Evolutionary conservation across 2,888 invertebrate species (phyloP).

Genomic region (Acanthococcus lagerstroemiae): DNA sequence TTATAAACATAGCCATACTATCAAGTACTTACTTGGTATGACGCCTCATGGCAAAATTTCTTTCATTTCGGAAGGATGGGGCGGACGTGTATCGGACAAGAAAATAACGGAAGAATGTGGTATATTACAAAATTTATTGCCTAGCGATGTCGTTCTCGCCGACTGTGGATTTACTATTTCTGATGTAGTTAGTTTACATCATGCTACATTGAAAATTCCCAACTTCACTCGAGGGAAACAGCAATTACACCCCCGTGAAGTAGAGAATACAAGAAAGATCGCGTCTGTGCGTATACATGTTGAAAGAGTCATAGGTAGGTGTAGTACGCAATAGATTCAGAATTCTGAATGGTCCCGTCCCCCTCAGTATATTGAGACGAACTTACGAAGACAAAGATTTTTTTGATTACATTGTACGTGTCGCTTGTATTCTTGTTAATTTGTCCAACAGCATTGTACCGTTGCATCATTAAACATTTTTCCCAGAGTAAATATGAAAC

Average conservation of each 20-base stretch:
- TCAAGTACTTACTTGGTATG: conserved; percentile 37
- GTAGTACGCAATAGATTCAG: not conserved
- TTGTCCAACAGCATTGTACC: too few species aligned
- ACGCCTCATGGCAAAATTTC: conserved; percentile 40
- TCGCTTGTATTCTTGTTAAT: too few species aligned
- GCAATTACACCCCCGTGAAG: not conserved
- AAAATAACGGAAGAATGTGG: conserved; percentile 35
- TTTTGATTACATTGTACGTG: conserved; percentile 13
- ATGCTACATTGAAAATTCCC: conserved; percentile 2
- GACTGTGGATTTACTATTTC: conserved; percentile 37
- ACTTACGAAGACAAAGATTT: not conserved
- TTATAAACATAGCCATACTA: conserved; percentile 38
- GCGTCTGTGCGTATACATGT: conserved; percentile 8
- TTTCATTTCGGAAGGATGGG: conserved; percentile 40
- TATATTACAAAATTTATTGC: conserved; percentile 34
- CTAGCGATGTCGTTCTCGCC: conserved; percentile 32
- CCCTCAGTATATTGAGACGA: not conserved
- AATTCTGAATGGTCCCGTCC: conserved; percentile 5
- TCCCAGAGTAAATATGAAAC: too few species aligned
- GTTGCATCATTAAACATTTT: too few species aligned
- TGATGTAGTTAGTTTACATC: conserved; percentile 21
- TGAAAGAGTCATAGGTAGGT: conserved; percentile 20
- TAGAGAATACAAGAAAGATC: conserved; percentile 3
- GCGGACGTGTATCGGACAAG: conserved; percentile 38
- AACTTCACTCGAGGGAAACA: not conserved